Evolutionary conservation across 2,888 invertebrate genomes (phyloP).

Genomic region (Chalcis sispes): DNA sequence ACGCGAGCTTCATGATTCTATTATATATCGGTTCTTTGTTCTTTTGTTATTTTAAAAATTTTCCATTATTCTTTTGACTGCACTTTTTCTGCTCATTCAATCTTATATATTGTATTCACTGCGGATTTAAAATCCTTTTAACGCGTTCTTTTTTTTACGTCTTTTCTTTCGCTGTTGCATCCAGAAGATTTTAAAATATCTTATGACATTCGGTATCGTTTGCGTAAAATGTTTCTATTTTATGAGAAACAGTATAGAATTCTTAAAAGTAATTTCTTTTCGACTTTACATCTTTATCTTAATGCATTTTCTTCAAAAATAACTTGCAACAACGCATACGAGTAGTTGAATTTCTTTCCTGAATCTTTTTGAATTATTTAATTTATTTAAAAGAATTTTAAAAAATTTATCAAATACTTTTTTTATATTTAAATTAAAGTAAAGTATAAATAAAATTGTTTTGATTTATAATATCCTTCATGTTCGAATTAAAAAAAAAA

Average conservation of each 20-base stretch:
- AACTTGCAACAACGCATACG: slow-evolving; percentile 36
- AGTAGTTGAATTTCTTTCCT: slow-evolving; percentile 12
- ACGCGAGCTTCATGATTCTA: slow-evolving; percentile 26
- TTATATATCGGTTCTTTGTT: slow-evolving; percentile 33
- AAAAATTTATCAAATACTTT: too few relatives aligned
- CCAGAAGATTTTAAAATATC: slow-evolving; percentile 41
- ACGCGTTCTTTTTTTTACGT: slow-evolving; percentile 7
- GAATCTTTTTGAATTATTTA: too few relatives aligned
- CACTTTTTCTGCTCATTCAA: slow-evolving; percentile 34
- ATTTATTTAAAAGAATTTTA: too few relatives aligned
- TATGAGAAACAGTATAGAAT: slow-evolving; percentile 26
- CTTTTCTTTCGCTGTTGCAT: slow-evolving; percentile 1
- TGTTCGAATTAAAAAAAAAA: too few relatives aligned
- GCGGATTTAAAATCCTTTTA: slow-evolving; percentile 50
- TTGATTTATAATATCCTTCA: too few relatives aligned
- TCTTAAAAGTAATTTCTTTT: slow-evolving; percentile 33
- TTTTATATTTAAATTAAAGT: too few relatives aligned
- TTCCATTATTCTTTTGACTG: slow-evolving; percentile 35
- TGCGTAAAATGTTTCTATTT: slow-evolving; percentile 50
- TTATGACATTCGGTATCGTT: slow-evolving; percentile 46
- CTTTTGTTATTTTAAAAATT: slow-evolving; percentile 34
- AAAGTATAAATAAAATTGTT: too few relatives aligned
- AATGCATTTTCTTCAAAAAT: slow-evolving; percentile 34
- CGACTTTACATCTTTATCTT: slow-evolving; percentile 35
- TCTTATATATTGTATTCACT: not conserved